Evolutionary conservation across 1,140 invertebrate genomes (phyloP).

Genomic region (Epicauta chinensis): DNA sequence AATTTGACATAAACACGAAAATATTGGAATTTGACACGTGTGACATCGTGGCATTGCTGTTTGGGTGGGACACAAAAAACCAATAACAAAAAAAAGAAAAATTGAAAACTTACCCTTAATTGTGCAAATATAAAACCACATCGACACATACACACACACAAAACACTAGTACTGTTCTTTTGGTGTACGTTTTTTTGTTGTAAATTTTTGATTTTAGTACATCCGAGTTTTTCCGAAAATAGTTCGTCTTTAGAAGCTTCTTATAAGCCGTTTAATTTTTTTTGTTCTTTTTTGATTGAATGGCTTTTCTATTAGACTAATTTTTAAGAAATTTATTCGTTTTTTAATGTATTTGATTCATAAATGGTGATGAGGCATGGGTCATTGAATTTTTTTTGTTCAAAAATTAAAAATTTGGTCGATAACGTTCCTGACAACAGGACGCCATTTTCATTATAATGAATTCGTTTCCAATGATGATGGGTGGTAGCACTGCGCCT

Average conservation of each 20-base stretch:
- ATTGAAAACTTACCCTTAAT: slow-evolving; percentile 7
- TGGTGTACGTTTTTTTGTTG: too few species aligned
- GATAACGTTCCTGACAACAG: slow-evolving; percentile 36
- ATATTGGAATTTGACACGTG: too few species aligned
- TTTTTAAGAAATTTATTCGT: slow-evolving; percentile 17
- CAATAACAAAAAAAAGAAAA: not conserved
- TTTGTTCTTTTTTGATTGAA: too few species aligned
- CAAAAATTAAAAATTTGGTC: slow-evolving; percentile 31
- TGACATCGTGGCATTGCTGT: too few species aligned
- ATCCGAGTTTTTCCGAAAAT: not conserved
- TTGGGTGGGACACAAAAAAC: not conserved
- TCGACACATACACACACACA: slow-evolving; percentile 12
- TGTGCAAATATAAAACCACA: not conserved
- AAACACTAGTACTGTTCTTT: slow-evolving; percentile 10
- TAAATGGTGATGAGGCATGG: slow-evolving; percentile 36
- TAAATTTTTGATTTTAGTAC: not conserved
- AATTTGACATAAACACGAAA: not conserved
- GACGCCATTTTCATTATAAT: slow-evolving; percentile 39
- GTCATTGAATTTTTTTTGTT: slow-evolving; percentile 35
- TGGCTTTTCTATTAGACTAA: too few species aligned
- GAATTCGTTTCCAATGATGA: too few species aligned
- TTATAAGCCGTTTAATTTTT: too few species aligned
- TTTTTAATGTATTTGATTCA: slow-evolving; percentile 30
- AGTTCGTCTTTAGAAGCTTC: not conserved
- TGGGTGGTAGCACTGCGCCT: too few species aligned